Evolutionary conservation across 2,888 invertebrate genomes (phyloP).

Genomic region (Hedychridium roseum): DNA sequence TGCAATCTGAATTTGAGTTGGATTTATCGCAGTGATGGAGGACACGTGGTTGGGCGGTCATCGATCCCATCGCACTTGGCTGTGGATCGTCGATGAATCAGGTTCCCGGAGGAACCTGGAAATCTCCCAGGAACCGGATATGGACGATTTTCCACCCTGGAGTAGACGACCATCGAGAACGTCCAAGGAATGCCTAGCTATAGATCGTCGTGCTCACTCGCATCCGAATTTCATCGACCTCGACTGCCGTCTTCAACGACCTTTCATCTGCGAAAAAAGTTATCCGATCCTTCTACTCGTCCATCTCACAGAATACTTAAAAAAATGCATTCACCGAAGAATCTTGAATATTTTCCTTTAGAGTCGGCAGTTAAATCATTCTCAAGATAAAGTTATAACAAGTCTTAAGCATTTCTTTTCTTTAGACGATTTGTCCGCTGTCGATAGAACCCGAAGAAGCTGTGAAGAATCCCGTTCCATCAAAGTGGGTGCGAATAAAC

Average conservation of each 20-base stretch:
- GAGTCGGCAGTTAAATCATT: neutral
- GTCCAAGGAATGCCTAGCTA: slow-evolving; percentile 62
- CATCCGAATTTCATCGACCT: slow-evolving; percentile 67
- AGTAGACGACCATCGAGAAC: slow-evolving; percentile 60
- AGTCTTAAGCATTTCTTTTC: neutral
- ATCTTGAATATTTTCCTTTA: neutral
- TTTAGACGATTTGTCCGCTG: neutral
- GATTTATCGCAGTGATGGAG: slow-evolving; percentile 29
- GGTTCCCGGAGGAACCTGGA: slow-evolving; percentile 28
- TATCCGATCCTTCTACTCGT: slow-evolving; percentile 9
- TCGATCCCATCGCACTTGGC: slow-evolving; percentile 33
- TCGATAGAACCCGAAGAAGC: slow-evolving; percentile 32
- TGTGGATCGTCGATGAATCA: slow-evolving; percentile 32
- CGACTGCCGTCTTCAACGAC: slow-evolving; percentile 65
- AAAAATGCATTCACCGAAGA: neutral
- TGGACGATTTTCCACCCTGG: slow-evolving; percentile 64
- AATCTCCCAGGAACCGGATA: slow-evolving; percentile 63
- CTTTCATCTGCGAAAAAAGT: slow-evolving; percentile 67
- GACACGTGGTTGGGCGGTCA: slow-evolving; percentile 47
- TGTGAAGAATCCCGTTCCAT: slow-evolving; percentile 34
- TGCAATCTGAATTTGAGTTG: neutral
- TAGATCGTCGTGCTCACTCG: slow-evolving; percentile 66
- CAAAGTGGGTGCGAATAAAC: slow-evolving; percentile 36
- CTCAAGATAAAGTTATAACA: too few relatives aligned
- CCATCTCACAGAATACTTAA: neutral